Conservation (phyloP, 2,888 invertebrate genomes). For the Drosophila eohydei region DNA sequence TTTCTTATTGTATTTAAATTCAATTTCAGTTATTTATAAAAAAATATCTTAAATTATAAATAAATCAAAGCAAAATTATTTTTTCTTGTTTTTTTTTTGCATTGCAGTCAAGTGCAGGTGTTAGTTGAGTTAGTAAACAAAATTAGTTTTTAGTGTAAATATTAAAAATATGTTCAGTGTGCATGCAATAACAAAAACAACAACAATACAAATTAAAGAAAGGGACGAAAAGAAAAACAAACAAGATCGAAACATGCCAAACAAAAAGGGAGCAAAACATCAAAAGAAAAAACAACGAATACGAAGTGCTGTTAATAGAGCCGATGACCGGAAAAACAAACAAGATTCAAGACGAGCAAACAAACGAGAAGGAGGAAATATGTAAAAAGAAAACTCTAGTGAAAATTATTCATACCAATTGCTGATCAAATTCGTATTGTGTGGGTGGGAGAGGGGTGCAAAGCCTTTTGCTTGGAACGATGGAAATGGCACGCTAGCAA, state of each 20-base stretch:
- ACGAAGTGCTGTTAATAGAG: slow-evolving; percentile 32
- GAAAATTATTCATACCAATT: slow-evolving; percentile 56
- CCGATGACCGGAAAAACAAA: neutral
- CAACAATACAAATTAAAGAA: slow-evolving; percentile 62
- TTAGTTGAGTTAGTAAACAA: neutral
- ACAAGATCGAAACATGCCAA: slow-evolving; percentile 34
- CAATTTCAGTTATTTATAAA: too few relatives aligned
- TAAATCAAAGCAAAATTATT: too few relatives aligned
- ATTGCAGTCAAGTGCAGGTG: neutral
- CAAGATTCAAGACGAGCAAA: neutral
- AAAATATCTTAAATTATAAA: too few relatives aligned
- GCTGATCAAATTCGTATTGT: slow-evolving; percentile 34
- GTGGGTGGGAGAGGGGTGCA: slow-evolving; percentile 1
- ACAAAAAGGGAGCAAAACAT: slow-evolving; percentile 3
- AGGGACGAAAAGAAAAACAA: slow-evolving; percentile 3
- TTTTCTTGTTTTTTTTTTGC: neutral
- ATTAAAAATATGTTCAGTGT: slow-evolving; percentile 20
- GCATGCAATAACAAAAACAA: slow-evolving; percentile 80
- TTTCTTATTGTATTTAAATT: too few relatives aligned
- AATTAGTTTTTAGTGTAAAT: slow-evolving; percentile 3
- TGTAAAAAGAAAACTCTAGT: neutral
- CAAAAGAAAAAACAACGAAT: neutral
- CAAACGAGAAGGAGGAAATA: slow-evolving; percentile 6
- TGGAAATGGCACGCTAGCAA: slow-evolving; percentile 26
- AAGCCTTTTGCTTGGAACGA: slow-evolving; percentile 29